Evolutionary conservation across 1,140 invertebrate genomes (phyloP).

Genomic region (Tetramorium parvispinum): DNA sequence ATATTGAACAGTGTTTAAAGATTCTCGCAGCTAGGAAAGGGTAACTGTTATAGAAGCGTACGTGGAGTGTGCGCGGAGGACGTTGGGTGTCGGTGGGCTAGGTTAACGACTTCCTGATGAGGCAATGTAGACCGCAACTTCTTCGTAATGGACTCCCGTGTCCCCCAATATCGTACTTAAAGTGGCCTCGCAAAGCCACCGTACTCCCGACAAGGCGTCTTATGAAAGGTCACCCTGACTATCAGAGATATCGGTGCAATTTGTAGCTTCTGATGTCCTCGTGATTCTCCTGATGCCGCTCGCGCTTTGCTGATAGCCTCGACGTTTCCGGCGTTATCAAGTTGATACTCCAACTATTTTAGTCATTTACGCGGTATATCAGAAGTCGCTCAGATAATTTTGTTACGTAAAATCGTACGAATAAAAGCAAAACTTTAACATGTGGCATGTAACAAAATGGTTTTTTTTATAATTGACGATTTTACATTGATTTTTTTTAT

Average conservation of each 20-base stretch:
- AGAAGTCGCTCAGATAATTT: background rate
- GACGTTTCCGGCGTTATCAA: constrained; percentile 28
- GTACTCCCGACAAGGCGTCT: constrained; percentile 30
- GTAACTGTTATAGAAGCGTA: constrained; percentile 28
- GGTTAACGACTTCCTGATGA: constrained; percentile 85
- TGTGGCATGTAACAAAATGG: background rate
- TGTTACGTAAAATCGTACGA: background rate
- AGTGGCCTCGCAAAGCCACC: constrained; percentile 60
- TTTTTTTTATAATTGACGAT: background rate
- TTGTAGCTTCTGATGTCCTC: constrained; percentile 54
- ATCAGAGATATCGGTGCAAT: constrained; percentile 71
- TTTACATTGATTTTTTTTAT: background rate
- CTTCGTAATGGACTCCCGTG: constrained; percentile 81
- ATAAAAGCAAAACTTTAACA: background rate
- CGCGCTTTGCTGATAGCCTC: background rate
- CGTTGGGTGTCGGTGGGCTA: constrained; percentile 64
- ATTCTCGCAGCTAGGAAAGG: constrained; percentile 36
- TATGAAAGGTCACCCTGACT: constrained; percentile 61
- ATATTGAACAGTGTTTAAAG: constrained; percentile 30
- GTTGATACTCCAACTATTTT: constrained; percentile 22
- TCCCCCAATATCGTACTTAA: constrained; percentile 69
- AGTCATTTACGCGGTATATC: background rate
- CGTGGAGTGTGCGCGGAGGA: constrained; percentile 15
- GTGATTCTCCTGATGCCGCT: constrained; percentile 10
- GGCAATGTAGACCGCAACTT: constrained; percentile 80